Evolutionary conservation across 1,140 invertebrate species (phyloP), one percentile per base, ranked within the genome.

Genomic region (Mya arenaria): DNA sequence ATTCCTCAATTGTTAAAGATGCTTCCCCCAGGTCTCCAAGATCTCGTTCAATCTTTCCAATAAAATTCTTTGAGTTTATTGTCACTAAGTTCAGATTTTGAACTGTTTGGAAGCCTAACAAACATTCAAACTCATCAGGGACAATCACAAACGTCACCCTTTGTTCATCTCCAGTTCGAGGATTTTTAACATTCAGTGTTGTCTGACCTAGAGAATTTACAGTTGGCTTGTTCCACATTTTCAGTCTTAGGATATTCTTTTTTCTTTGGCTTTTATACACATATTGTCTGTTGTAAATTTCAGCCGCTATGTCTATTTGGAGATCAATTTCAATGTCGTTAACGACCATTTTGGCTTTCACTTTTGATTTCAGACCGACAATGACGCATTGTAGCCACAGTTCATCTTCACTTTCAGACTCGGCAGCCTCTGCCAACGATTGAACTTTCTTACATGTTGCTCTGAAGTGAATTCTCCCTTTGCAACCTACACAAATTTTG

Each of bases 161-260:
- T n/a, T 68, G 6, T 44, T 68, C 15, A 1, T 68, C 34, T 28
- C 37, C 10, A n/a, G 32, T 69, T 19, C 30, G 36, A 5, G 58
- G 73, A 28, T 65, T 75, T 32, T 5, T 73, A 23, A 75, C 60
- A 63, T 62, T 75, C n/a, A 75, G 37, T 25, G 30, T 41, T 63
- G 58, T 39, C 39, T 75, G 56, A 13, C 37, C 73, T 30, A 65
- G 34, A 5, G 73, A 63, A 23, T 23, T 63, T 15, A 25, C 37
- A 34, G 56, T 62, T 23, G 73, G 63, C 28, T 63, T 75, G 30
- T 62, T 75, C 73, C 58, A 75, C 58, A 75, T 62, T 63, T 41
- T 32, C 5, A 75, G 30, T 17, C 13, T 28, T 28, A 23, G 19
- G 19, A 37, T 30, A 19, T 36, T 69, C 56, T 25, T 56, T 28